These are phyloP conservation scores for Oxyura jamaicensis DNA, from an alignment of 2,113 vertebrate genomes.

Conservation along the genomic window DNA sequence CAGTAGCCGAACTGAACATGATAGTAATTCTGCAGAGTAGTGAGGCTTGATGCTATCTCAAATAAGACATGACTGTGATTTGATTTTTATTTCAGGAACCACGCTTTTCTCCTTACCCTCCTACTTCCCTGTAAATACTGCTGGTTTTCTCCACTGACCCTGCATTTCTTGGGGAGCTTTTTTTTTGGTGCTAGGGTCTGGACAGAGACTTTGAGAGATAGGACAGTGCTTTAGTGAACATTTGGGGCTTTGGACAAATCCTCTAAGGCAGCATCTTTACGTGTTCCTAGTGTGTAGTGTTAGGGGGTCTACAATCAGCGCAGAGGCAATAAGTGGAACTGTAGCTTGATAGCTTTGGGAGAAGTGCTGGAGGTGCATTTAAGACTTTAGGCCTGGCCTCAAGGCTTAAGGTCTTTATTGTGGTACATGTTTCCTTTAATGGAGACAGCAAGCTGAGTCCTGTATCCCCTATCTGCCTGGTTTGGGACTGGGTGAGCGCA, in stretches of 20 bases:
- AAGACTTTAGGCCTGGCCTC: background rate
- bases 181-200: background rate
- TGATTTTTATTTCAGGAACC: background rate
- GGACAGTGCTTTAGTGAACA: background rate
- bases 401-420: background rate
- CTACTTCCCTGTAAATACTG: background rate
- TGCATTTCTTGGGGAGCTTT: background rate
- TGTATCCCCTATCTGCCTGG: fast-evolving
- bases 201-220: background rate
- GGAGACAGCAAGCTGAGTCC: background rate
- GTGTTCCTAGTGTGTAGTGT: background rate
- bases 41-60: background rate
- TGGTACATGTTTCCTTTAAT: background rate
- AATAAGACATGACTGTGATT: background rate
- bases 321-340: background rate
- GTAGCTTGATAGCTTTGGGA: background rate
- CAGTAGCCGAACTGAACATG: background rate
- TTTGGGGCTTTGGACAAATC: background rate
- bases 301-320: fast-evolving
- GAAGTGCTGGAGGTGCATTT: background rate
- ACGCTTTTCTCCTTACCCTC: background rate
- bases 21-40: background rate
- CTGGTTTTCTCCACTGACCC: background rate
- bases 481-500: background rate
- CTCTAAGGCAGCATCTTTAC: background rate